Base-by-base conservation (phyloP, 2,797 vertebrate species). In the Thalassophryne amazonica region DNA sequence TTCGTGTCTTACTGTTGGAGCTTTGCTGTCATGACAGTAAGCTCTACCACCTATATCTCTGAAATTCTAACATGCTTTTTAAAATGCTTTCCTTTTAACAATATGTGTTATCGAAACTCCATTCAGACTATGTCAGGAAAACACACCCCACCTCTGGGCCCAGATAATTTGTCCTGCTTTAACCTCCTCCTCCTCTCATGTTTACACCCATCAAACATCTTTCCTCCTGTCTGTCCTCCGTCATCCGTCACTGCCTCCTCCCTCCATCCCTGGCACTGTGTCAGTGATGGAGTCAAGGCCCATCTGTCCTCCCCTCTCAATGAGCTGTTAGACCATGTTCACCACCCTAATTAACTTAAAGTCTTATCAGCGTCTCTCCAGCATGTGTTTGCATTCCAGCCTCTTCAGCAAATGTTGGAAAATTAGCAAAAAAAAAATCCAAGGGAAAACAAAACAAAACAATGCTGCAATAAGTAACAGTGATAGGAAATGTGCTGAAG, bases 281-380 rank as follows among this genome's bases (percentile, higher is more conserved):
- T 83, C 82, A 78, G 68, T 22, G 39, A 33, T 33, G 47, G 78
- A 89, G 89, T 91, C 89, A 90, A 90, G 90, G 88, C 77, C 84
- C 64, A 69, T 74, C 83, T 84, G 81, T 86, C 76, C 84, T 77
- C 81, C 73, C 76, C 50, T 77, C 71, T 85, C 78, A 50, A 61
- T 67, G 77, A 85, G 78, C 66, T 73, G 77, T 78, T 84, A 83
- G 78, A 86, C 77, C 64, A 69, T 75, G 71, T 73, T 86, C 73
- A 20, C 72, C 72, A 77, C 80, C 72, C 85, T 89, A 88, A 91
- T 91, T 89, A 90, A 88, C 84, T 85, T 81, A 84, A 64, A 17
- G 68, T 52, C 80, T 90, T 90, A 90, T 89, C 88, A 54, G 66
- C 39, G 69, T 40, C 28, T 32, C 12, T 37, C n/a, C n/a, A n/a